Base-by-base conservation (phyloP, 2,888 invertebrate genomes). In the Meteorus colon region DNA sequence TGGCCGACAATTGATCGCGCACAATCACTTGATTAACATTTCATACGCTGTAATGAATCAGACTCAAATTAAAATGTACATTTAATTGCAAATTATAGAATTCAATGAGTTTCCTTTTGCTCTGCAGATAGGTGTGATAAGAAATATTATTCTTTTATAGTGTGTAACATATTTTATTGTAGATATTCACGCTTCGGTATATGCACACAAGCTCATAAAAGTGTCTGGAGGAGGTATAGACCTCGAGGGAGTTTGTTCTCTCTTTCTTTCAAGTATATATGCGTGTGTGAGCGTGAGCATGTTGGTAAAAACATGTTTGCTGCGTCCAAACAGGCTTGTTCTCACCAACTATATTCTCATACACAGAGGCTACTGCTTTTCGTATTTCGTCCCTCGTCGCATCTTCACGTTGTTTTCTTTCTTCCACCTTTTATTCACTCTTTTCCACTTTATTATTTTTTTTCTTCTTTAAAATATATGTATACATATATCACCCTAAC, bases 251-350 rank as follows among this genome's bases (percentile, higher is more conserved):
- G 77, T 79, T 76, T 76, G 68, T 74, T 73, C 72, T 76, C 73
- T 73, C 71, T 34, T 65, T 55, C 55, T 55, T 55, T 2, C 4
- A n/a, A 19, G 55, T 55, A 8, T 55, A 8, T 55, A 8, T 19
- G 8, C 10, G 55, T 55, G n/a, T 48, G 48, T n/a, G n/a, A 34
- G 60, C 59, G 65, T 55, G 74, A 34, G 51, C 59, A 72, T 75
- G 63, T 62, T 62, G 71, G 75, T 68, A 75, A 81, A 81, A 79
- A 81, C 81, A 81, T 80, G 79, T 81, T 81, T 80, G 77, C 80
- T 67, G 73, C 75, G 77, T 77, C 68, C 78, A 80, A 81, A 81
- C 77, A 78, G 78, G 75, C 79, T 78, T 75, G 77, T 75, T 77
- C 71, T 77, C 74, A 60, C 34, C 55, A 55, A 55, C 55, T 55